phyloP scores from a whole-genome alignment of 1,140 invertebrate species.

The Drosophila orosa region DNA sequence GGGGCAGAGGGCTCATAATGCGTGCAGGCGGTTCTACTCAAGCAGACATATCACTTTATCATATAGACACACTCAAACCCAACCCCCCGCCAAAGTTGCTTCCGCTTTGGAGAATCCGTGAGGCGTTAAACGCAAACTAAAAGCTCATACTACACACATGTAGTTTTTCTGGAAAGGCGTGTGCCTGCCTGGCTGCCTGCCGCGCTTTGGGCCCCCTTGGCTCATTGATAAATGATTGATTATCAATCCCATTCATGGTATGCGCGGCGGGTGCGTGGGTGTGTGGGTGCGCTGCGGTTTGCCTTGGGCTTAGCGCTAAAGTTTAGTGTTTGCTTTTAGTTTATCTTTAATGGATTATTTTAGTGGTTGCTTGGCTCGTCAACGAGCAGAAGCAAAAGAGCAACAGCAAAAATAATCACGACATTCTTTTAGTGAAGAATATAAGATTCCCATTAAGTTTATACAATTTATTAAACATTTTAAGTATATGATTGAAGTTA shows the following conservation, averaged over 20 bases:
- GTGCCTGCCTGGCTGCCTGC: slow-evolving; percentile 29
- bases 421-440: slow-evolving; percentile 3
- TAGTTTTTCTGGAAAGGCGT: slow-evolving; percentile 57
- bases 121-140: slow-evolving; percentile 82
- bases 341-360: slow-evolving; percentile 82
- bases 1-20: slow-evolving; percentile 53
- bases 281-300: slow-evolving; percentile 72
- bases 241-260: slow-evolving; percentile 52
- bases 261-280: slow-evolving; percentile 33
- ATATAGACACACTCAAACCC: slow-evolving; percentile 34
- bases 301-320: slow-evolving; percentile 69
- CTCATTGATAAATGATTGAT: slow-evolving; percentile 81
- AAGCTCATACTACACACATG: slow-evolving; percentile 61
- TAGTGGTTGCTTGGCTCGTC: slow-evolving; percentile 68
- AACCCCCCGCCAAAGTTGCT: slow-evolving; percentile 1
- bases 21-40: slow-evolving; percentile 37
- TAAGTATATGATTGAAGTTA: not conserved
- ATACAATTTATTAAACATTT: not conserved
- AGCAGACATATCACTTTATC: slow-evolving; percentile 66
- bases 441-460: slow-evolving; percentile 10
- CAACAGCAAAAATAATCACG: not conserved
- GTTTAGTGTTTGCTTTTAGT: slow-evolving; percentile 82
- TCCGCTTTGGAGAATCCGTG: slow-evolving; percentile 71
- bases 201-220: slow-evolving; percentile 43
- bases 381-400: slow-evolving; percentile 27